phyloP scores from a whole-genome alignment of 2,797 vertebrate species.

The Crocidura indochinensis region DNA sequence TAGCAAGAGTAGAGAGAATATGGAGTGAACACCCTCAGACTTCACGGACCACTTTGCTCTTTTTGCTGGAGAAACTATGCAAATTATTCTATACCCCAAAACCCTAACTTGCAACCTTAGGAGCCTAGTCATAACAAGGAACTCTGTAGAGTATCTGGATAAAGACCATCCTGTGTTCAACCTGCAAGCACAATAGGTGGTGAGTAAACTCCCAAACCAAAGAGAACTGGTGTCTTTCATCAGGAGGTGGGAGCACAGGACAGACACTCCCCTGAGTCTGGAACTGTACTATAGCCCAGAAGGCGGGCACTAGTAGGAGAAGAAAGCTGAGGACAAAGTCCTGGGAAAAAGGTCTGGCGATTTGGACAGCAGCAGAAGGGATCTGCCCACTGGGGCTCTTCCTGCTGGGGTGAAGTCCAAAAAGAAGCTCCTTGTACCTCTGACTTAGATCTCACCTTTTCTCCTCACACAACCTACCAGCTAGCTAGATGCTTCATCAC shows the following conservation, averaged over 20 bases:
- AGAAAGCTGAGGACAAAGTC: neutral
- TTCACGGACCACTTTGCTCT: too few relatives aligned
- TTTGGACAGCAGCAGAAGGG: neutral
- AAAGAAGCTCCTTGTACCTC: neutral
- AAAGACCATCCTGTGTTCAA: neutral
- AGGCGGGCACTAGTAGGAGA: neutral
- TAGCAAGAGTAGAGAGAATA: too few relatives aligned
- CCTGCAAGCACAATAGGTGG: neutral
- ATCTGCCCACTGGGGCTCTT: neutral
- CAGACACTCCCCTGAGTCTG: neutral
- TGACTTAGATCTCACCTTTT: neutral
- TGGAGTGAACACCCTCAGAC: too few relatives aligned
- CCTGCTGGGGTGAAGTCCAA: neutral
- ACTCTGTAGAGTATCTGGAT: neutral
- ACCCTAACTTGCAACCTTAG: too few relatives aligned
- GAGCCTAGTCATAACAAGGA: neutral
- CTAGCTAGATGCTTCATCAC: neutral
- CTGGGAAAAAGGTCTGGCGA: neutral
- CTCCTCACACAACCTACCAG: neutral
- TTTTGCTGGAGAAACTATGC: too few relatives aligned
- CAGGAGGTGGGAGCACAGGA: neutral
- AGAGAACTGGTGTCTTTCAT: neutral
- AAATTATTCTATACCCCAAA: too few relatives aligned
- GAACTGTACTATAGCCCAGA: neutral
- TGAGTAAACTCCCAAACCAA: neutral